Base-by-base conservation (phyloP, 2,888 invertebrate species). In the Ophion ventricosus region DNA sequence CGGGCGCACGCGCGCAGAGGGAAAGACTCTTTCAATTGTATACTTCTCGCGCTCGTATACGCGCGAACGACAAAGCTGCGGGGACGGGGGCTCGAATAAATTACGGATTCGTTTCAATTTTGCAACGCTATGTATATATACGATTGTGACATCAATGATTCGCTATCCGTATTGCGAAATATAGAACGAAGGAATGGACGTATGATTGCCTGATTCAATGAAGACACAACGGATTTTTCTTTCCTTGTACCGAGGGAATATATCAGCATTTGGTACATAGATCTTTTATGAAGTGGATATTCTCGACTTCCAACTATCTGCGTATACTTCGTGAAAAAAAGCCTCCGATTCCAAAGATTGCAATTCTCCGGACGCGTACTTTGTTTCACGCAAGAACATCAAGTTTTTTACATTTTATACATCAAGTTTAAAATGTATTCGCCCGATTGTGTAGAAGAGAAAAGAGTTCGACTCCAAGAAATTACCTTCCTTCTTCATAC, bases 41-140 rank as follows among this genome's bases (percentile, higher is more conserved):
- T 78, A 3, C 49, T 3, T 17, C 67, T 66, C 54, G 20, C 25
- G 1, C 14, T 29, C 49, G 20, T 40, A 59, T 79, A 70, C 29
- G 43, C 29, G 43, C 8, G 23, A 66, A 59, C 66, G 57, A 35
- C 25, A 8, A 54, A 11, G n/a, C 8, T 17, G 10, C 64, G 49
- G 49, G 10, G 11, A 14, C 35, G 61, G 67, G 56, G 66, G 67
- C 69, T 61, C 77, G 85, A 84, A 87, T 85, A 73, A 83, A 84
- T 85, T 81, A 72, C 59, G 75, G 61, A 76, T 76, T 81, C 75
- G 66, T 84, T 77, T 80, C 75, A 69, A 82, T 80, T 57, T 66
- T 73, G 61, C 29, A 59, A 75, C 25, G 43, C 35, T 26, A 26
- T 10, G 8, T 23, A n/a, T 63, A 61, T 63, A 56, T 69, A 11